These are phyloP conservation scores for Willowsia nigromaculata DNA, from an alignment of 2,888 invertebrate species.

Conservation along the genomic window DNA sequence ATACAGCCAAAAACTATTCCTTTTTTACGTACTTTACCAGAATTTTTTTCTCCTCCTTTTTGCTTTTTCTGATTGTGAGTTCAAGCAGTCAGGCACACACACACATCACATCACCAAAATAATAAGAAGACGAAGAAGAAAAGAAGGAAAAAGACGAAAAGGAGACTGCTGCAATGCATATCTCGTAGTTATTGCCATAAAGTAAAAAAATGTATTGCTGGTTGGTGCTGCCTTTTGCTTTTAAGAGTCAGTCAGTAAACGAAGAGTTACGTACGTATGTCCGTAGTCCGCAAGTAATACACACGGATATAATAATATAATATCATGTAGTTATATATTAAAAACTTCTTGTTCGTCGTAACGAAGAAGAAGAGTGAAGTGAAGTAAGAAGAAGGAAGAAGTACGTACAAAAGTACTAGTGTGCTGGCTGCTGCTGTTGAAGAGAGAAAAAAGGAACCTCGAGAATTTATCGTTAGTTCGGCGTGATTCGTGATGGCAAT, in stretches of 20 bases:
- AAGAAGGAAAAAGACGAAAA: slow-evolving; percentile 50
- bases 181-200: slow-evolving; percentile 50
- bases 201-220: slow-evolving; percentile 68
- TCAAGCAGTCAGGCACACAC: slow-evolving; percentile 63
- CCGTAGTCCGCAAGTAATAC: slow-evolving; percentile 38
- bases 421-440: slow-evolving; percentile 59
- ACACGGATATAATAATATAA: slow-evolving; percentile 51
- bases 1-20: slow-evolving; percentile 21
- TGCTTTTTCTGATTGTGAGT: slow-evolving; percentile 37
- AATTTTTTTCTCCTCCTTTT: slow-evolving; percentile 12
- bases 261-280: slow-evolving; percentile 56
- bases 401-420: slow-evolving; percentile 35
- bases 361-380: slow-evolving; percentile 53
- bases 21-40: slow-evolving; percentile 22
- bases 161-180: slow-evolving; percentile 71
- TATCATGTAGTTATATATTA: slow-evolving; percentile 68
- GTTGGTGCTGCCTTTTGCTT: slow-evolving; percentile 52
- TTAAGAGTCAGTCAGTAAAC: slow-evolving; percentile 60
- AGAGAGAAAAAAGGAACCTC: slow-evolving; percentile 70
- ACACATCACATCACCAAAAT: slow-evolving; percentile 71
- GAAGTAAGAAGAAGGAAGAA: slow-evolving; percentile 56
- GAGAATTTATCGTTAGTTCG: slow-evolving; percentile 78
- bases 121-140: slow-evolving; percentile 61
- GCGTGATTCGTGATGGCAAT: slow-evolving; percentile 78
- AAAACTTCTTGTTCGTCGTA: slow-evolving; percentile 70